A percentile compares a stretch with the other conserved stretches of the same genome.
Evolutionary conservation across 1,140 invertebrate species (phyloP).

Genomic region (Heliconius hewitsoni): DNA sequence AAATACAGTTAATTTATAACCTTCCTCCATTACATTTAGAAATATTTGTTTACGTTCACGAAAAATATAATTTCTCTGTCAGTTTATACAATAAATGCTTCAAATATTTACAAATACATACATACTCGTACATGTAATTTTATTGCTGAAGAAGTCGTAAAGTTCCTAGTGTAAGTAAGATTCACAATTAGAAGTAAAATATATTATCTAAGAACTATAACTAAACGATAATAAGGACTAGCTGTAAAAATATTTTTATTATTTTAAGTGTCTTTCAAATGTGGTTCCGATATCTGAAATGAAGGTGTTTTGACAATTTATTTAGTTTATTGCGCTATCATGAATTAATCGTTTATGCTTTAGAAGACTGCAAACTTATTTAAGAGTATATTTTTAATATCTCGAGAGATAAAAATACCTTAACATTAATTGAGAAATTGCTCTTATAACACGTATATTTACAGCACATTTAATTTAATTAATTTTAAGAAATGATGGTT

Average conservation of each 20-base stretch:
- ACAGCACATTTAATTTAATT: slow-evolving; percentile 68
- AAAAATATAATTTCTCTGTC: slow-evolving; percentile 79
- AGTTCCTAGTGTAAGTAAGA: slow-evolving; percentile 64
- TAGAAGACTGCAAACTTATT: slow-evolving; percentile 29
- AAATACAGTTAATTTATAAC: slow-evolving; percentile 43
- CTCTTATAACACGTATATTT: slow-evolving; percentile 62
- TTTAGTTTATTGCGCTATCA: slow-evolving; percentile 18
- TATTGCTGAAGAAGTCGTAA: slow-evolving; percentile 77
- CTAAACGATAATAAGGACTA: slow-evolving; percentile 74
- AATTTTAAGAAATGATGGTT: slow-evolving; percentile 69
- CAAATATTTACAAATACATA: slow-evolving; percentile 76
- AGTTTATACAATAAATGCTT: slow-evolving; percentile 75
- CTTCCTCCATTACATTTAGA: slow-evolving; percentile 61
- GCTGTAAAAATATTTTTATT: slow-evolving; percentile 70
- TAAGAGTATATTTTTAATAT: slow-evolving; percentile 26
- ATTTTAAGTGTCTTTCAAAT: slow-evolving; percentile 33
- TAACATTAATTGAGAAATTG: slow-evolving; percentile 32
- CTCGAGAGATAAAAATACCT: slow-evolving; percentile 34
- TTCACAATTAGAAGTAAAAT: slow-evolving; percentile 54
- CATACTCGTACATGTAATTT: slow-evolving; percentile 58
- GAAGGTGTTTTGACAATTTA: slow-evolving; percentile 21
- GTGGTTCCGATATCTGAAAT: slow-evolving; percentile 24
- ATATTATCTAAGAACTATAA: slow-evolving; percentile 70
- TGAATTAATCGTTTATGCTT: slow-evolving; percentile 12
- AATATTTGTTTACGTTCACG: slow-evolving; percentile 68